These are phyloP conservation scores for Pharmacophagus antenor DNA, from an alignment of 2,888 invertebrate genomes.

Conservation along the genomic window DNA sequence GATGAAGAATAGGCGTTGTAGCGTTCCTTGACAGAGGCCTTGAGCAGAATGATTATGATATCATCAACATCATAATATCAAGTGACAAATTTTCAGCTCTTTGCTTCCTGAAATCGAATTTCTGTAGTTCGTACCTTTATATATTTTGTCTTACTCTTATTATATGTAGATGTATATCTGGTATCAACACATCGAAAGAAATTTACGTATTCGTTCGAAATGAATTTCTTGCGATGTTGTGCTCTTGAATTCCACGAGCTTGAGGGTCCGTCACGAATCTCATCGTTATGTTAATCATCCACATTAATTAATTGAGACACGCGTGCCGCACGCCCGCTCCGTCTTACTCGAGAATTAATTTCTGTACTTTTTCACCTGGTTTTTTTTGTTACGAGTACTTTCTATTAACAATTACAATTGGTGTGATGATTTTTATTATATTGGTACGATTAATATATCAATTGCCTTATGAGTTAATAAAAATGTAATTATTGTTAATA, in stretches of 20 bases:
- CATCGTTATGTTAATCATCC: slow-evolving; percentile 20
- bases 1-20: neutral
- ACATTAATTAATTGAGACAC: slow-evolving; percentile 18
- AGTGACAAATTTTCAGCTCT: neutral
- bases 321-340: slow-evolving; percentile 17
- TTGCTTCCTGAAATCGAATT: neutral
- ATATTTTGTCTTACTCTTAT: neutral
- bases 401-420: neutral
- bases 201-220: slow-evolving; percentile 3
- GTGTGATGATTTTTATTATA: neutral
- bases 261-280: slow-evolving; percentile 16
- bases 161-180: neutral
- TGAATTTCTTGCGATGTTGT: slow-evolving; percentile 7
- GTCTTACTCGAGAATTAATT: neutral
- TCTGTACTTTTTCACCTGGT: slow-evolving; percentile 1
- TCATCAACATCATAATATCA: neutral
- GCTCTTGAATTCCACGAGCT: slow-evolving; percentile 21
- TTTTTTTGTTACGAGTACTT: neutral
- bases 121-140: neutral
- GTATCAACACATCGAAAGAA: neutral
- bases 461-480: neutral
- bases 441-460: neutral
- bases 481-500: neutral
- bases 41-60: neutral
- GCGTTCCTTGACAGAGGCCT: neutral